Base-by-base conservation (phyloP, 2,113 vertebrate species). In the Cavia porcellus region DNA sequence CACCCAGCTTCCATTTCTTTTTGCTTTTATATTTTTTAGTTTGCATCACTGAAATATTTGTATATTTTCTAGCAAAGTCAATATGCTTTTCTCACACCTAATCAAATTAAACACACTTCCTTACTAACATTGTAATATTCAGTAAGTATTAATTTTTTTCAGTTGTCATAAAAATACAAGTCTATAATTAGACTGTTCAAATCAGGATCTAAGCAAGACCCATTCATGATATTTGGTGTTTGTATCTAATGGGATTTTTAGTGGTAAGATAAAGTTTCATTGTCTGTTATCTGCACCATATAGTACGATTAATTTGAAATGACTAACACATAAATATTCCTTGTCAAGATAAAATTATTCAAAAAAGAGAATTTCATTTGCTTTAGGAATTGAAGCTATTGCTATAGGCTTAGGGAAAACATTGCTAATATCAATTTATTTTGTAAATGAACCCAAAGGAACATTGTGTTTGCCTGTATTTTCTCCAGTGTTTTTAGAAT, bases 401-500 rank as follows among this genome's bases (percentile, higher is more conserved):
- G 77, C 52, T 86, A 88, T 32, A 97, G 55, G 86, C 42, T 93
- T 86, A 89, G 61, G 59, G 66, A 59, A 95, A 94, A 93, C 74
- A 90, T 74, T 42, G 55, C 93, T 95, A 97, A 68, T 47, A 86
- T 81, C 75, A 75, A 93, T 74, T 96, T 97, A 92, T 94, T 74
- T 95, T 66, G 81, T 61, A 86, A 85, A 96, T 79, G 66, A 97
- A 91, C 55, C 75, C 74, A 90, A 50, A 97, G 86, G 77, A 90
- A n/a, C n/a, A 90, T 64, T 92, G 24, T 61, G 45, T 89, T 77
- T 96, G 96, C 68, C 82, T 91, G 25, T 86, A 75, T 97, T 96
- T 95, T 94, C 81, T 97, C 92, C 86, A 66, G 87, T 87, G 85
- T 84, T 92, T 97, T 96, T 88, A 81, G 92, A 96, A 91, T 92